Evolutionary conservation across 2,797 vertebrate genomes (phyloP).

Genomic region (Benthosema pterotum): DNA sequence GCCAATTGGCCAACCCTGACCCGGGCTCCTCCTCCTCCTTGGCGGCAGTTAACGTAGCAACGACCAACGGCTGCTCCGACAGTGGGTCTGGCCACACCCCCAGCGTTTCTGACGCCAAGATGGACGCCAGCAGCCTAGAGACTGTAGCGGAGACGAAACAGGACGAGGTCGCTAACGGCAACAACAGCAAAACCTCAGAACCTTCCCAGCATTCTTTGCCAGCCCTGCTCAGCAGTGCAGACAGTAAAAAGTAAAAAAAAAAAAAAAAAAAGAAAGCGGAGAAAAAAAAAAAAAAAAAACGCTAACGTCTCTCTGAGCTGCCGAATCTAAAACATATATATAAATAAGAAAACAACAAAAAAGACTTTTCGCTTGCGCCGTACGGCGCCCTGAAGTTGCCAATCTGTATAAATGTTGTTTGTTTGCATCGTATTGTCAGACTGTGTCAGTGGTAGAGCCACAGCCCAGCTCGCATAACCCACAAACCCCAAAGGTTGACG

Average conservation of each 20-base stretch:
- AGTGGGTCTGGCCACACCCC: conserved; percentile 26
- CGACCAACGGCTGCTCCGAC: conserved; percentile 67
- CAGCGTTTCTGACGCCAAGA: conserved; percentile 76
- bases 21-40: conserved; percentile 7
- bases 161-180: conserved; percentile 79
- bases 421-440: conserved; percentile 94
- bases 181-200: conserved; percentile 85
- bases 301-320: no score
- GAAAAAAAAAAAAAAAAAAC: no score
- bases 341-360: conserved; percentile 32
- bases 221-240: conserved; percentile 89
- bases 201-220: conserved; percentile 88
- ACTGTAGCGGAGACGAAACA: conserved; percentile 75
- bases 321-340: conserved; percentile 14
- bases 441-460: conserved; percentile 89
- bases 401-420: conserved; percentile 91
- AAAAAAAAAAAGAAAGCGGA: no score
- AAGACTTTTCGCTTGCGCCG: conserved; percentile 87
- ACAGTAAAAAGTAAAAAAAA: conserved; percentile 89
- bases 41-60: conserved; percentile 15
- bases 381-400: conserved; percentile 94
- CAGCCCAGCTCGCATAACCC: conserved; percentile 88
- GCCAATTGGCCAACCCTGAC: conserved; percentile 38
- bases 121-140: conserved; percentile 81
- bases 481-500: conserved; percentile 77